phyloP scores from a whole-genome alignment of 2,888 invertebrate species.

The Apodemia hepburni region DNA sequence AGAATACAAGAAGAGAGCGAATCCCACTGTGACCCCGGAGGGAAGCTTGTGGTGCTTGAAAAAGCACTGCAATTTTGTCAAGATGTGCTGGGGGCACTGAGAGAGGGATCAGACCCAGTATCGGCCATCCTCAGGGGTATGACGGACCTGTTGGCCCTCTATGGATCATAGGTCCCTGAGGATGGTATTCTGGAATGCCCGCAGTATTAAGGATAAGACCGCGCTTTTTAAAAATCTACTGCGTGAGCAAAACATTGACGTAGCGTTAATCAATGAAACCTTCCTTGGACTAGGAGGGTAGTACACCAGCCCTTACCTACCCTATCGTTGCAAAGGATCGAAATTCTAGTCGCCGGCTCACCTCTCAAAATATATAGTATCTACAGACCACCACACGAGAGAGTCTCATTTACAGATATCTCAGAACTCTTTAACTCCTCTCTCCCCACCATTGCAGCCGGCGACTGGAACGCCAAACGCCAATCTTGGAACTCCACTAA shows the following conservation, averaged over 20 bases:
- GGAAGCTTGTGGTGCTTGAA: too few species aligned
- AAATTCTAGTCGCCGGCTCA: too few species aligned
- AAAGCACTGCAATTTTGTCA: too few species aligned
- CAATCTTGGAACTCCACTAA: conserved; percentile 16
- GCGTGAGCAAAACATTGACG: background rate
- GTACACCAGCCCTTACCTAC: too few species aligned
- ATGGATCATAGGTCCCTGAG: background rate
- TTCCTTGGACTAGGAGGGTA: background rate
- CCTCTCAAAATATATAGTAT: background rate
- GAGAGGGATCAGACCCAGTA: too few species aligned
- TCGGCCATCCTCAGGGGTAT: too few species aligned
- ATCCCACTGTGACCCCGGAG: too few species aligned
- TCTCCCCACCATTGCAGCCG: background rate
- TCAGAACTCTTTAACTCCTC: background rate
- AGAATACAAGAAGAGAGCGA: too few species aligned
- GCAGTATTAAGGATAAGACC: background rate
- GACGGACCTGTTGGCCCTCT: too few species aligned
- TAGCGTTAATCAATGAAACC: background rate
- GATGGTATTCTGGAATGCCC: background rate
- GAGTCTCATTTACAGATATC: background rate
- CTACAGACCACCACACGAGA: background rate
- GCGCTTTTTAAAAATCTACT: background rate
- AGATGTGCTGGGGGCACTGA: too few species aligned
- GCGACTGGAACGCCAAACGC: conserved; percentile 21
- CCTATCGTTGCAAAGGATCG: too few species aligned